These are phyloP conservation scores for Peromyscus attwateri DNA, from an alignment of 2,797 vertebrate genomes.

Conservation along the genomic window DNA sequence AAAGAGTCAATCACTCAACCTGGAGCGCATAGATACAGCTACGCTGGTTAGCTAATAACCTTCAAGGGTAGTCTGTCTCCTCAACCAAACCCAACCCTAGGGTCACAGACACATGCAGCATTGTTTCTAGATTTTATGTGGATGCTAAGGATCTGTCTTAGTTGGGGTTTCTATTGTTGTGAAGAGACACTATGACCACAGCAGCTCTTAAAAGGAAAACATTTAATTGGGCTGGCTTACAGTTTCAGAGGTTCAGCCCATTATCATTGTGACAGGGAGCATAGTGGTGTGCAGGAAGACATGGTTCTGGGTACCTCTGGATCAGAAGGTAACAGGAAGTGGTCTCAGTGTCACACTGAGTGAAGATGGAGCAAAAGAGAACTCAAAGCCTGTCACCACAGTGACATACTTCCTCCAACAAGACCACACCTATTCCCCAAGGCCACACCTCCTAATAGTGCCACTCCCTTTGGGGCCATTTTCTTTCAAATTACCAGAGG, in stretches of 20 bases:
- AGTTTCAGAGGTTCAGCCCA: background rate
- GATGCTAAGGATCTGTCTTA: background rate
- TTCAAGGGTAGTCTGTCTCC: background rate
- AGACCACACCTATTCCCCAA: background rate
- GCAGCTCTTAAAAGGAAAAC: background rate
- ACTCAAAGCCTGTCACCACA: background rate
- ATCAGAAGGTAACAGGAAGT: background rate
- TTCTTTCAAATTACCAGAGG: background rate
- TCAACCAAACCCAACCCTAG: background rate
- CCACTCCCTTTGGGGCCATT: background rate
- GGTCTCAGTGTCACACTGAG: background rate
- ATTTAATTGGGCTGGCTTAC: background rate
- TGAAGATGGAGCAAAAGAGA: background rate
- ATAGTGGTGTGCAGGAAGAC: background rate
- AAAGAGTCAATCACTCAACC: background rate
- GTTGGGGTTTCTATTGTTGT: background rate
- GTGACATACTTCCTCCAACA: background rate
- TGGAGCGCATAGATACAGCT: background rate
- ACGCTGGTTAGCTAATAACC: background rate
- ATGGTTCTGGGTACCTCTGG: background rate
- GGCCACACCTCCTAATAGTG: background rate
- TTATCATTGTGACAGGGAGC: background rate
- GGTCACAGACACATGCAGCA: background rate
- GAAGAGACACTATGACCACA: background rate
- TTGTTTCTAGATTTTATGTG: background rate